These are phyloP conservation scores for Capromys pilorides DNA, from an alignment of 2,797 vertebrate genomes.

Conservation along the genomic window DNA sequence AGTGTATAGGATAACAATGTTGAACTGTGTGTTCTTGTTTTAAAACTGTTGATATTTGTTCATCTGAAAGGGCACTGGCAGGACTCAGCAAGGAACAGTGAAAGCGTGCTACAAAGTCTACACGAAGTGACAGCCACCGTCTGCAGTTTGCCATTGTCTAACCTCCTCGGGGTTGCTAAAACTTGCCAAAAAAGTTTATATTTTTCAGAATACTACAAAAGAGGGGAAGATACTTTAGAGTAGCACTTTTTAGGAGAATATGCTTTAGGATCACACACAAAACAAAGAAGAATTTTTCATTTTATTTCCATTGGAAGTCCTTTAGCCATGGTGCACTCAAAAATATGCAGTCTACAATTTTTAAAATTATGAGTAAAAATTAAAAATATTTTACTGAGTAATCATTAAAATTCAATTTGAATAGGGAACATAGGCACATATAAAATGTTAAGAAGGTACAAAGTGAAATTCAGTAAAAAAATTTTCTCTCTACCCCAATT, in stretches of 20 bases:
- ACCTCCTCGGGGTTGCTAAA: background rate
- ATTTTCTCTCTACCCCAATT: background rate
- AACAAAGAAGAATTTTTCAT: background rate
- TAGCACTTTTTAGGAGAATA: constrained; percentile 7
- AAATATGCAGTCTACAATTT: constrained; percentile 6
- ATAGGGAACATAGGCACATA: background rate
- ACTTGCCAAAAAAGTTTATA: constrained; percentile 45
- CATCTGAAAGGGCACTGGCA: constrained; percentile 53
- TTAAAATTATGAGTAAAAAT: background rate
- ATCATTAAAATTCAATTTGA: constrained; percentile 27
- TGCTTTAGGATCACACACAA: background rate
- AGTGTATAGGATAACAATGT: constrained; percentile 29
- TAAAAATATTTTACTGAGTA: background rate
- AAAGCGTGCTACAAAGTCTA: constrained; percentile 34
- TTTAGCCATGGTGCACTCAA: background rate
- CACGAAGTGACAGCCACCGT: background rate
- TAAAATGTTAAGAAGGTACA: constrained; percentile 27
- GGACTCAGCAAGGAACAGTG: constrained; percentile 13
- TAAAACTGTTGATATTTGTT: constrained; percentile 51
- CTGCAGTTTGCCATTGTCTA: constrained; percentile 52
- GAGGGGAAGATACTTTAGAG: background rate
- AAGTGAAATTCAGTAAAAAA: constrained; percentile 14
- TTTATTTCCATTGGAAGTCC: background rate
- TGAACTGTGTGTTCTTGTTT: constrained; percentile 49
- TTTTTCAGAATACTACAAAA: background rate